Conservation (phyloP, 2,797 vertebrate genomes). For the Urocyon cinereoargenteus region DNA sequence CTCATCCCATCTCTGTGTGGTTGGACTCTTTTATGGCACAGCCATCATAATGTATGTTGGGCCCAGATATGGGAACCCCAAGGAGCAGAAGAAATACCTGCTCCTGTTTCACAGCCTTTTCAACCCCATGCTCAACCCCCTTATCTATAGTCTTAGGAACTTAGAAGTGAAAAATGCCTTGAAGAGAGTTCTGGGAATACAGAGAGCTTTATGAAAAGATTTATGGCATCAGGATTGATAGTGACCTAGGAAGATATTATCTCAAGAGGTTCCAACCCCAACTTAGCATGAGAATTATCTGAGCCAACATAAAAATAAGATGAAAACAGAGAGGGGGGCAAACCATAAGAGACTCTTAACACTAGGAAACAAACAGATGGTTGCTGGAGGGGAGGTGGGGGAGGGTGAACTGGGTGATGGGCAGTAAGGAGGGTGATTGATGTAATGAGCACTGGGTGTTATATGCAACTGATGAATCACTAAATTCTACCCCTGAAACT, state of each 20-base stretch:
- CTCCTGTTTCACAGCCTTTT: conserved; percentile 68
- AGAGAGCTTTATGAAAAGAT: background rate
- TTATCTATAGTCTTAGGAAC: conserved; percentile 71
- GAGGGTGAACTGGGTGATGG: background rate
- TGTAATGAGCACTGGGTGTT: background rate
- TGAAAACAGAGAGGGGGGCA: background rate
- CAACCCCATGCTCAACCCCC: conserved; percentile 75
- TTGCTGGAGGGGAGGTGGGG: background rate
- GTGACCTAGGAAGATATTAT: background rate
- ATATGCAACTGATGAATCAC: background rate
- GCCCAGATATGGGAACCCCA: background rate
- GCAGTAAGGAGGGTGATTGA: background rate
- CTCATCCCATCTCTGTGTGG: conserved; percentile 64
- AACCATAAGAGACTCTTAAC: background rate
- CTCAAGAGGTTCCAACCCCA: background rate
- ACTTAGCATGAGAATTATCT: background rate
- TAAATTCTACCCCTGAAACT: background rate
- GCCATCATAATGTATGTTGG: conserved; percentile 70
- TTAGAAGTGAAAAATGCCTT: conserved; percentile 60
- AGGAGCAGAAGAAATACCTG: conserved; percentile 62
- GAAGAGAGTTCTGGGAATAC: background rate
- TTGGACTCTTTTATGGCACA: conserved; percentile 61
- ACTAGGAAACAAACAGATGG: background rate
- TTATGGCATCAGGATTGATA: background rate
- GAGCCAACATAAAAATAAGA: background rate